Base-by-base conservation (phyloP, 2,888 invertebrate genomes). In the Pseudococcus jackbeardsleyi region DNA sequence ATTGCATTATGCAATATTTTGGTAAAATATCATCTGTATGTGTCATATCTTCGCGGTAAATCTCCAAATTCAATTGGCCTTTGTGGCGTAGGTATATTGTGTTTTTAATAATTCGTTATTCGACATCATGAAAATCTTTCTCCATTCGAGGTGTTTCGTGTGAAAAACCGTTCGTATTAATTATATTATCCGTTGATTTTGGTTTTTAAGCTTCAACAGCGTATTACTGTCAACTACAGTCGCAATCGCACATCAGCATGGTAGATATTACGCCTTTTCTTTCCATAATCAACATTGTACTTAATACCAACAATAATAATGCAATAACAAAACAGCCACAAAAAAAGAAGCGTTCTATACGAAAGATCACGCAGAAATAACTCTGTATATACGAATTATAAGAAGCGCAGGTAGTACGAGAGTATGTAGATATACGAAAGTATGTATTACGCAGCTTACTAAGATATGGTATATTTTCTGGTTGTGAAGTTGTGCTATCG, bases 401-500 rank as follows among this genome's bases (percentile, higher is more conserved):
- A 64, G 59, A 17, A 59, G 64, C 64, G 64, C 64, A 64, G 64
- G 22, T 42, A 42, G 42, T 42, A 42, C 42, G 42, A 42, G 42
- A 42, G 42, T 59, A 59, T 3, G n/a, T n/a, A 54, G 54, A 54
- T 59, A 59, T 64, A 64, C 64, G 64, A 72, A 33, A 72, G 33
- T 33, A 72, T 22, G 22, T 26, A 68, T 33, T 26, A 72, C 26
- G 39, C 46, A 77, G 79, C 88, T 88, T 88, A 88, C 88, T 88
- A 79, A 88, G 88, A 82, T 88, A 88, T 82, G 88, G 82, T 88
- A 88, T 77, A 59, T 79, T 79, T 59, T 88, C 88, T 19, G 88
- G 88, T 88, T 88, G 88, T 39, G 88, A 79, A 33, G 88, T 88
- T 11, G 88, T 88, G 54, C 88, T 88, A 82, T 88, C 88, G 50